phyloP scores from a whole-genome alignment of 1,140 invertebrate species.

The Lordiphosa clarofinis region DNA sequence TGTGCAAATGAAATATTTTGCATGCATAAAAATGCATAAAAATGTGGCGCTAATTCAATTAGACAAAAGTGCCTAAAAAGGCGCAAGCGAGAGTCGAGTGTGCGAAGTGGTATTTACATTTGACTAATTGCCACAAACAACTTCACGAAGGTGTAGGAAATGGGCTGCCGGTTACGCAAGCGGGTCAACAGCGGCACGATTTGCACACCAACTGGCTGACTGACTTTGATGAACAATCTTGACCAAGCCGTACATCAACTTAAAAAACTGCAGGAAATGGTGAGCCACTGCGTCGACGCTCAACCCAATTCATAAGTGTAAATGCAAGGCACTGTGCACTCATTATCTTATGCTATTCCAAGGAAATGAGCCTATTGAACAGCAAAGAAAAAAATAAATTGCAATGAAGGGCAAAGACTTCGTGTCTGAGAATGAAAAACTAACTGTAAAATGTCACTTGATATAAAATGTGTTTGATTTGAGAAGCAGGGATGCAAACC shows the following conservation, averaged over 20 bases:
- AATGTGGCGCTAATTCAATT: slow-evolving; percentile 67
- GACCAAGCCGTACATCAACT: slow-evolving; percentile 40
- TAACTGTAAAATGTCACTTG: too few relatives aligned
- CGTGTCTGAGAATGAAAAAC: too few relatives aligned
- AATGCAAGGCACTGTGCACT: too few relatives aligned
- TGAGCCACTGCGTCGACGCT: too few relatives aligned
- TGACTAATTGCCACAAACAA: slow-evolving; percentile 55
- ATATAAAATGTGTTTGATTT: too few relatives aligned
- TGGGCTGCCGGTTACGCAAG: slow-evolving; percentile 60
- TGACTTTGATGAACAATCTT: slow-evolving; percentile 51
- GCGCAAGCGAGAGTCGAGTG: slow-evolving; percentile 35
- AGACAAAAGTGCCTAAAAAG: slow-evolving; percentile 42
- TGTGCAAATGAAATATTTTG: slow-evolving; percentile 22
- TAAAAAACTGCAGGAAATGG: too few relatives aligned
- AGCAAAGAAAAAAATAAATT: too few relatives aligned
- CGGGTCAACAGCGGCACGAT: slow-evolving; percentile 59
- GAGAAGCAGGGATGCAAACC: too few relatives aligned
- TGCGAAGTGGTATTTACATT: slow-evolving; percentile 33
- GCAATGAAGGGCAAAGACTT: too few relatives aligned
- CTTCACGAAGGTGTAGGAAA: slow-evolving; percentile 48
- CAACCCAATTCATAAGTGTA: too few relatives aligned
- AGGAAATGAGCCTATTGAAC: too few relatives aligned
- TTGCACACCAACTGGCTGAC: slow-evolving; percentile 22
- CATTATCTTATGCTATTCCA: too few relatives aligned
- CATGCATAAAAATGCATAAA: slow-evolving; percentile 19